These are phyloP conservation scores for Phalanger gymnotis DNA, from an alignment of 2,797 vertebrate species.

Conservation along the genomic window DNA sequence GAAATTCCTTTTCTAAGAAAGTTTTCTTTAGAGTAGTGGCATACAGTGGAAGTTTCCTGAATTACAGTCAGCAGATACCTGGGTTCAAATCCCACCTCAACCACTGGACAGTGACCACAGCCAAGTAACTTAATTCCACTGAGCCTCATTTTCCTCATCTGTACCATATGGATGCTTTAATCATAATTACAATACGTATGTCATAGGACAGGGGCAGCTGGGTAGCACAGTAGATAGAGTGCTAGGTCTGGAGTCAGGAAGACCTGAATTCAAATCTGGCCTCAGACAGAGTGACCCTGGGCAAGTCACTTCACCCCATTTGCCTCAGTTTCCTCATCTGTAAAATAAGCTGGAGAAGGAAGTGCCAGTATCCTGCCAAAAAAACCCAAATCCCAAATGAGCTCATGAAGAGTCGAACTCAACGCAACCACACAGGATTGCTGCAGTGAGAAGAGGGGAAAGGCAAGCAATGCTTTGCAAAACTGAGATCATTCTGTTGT, in stretches of 20 bases:
- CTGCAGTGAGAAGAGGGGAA: background rate
- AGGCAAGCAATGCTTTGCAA: background rate
- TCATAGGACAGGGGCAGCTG: background rate
- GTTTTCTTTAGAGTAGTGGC: background rate
- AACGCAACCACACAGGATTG: background rate
- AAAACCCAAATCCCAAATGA: background rate
- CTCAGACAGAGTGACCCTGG: background rate
- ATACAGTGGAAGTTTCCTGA: background rate
- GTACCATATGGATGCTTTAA: background rate
- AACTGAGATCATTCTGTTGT: background rate
- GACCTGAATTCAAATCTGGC: background rate
- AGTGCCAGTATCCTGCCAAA: background rate
- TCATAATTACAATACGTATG: background rate
- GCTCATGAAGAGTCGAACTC: too few relatives aligned
- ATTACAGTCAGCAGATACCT: background rate
- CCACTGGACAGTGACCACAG: fast-evolving
- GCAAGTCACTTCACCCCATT: background rate
- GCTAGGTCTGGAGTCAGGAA: too few relatives aligned
- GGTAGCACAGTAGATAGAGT: background rate
- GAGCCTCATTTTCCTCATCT: background rate
- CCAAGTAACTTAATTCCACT: background rate
- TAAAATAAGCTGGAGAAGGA: background rate
- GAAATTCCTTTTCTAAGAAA: background rate
- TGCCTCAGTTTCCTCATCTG: background rate
- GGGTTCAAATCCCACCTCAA: background rate